Conservation (phyloP, 2,113 vertebrate genomes). For the Amphilophus citrinellus region DNA sequence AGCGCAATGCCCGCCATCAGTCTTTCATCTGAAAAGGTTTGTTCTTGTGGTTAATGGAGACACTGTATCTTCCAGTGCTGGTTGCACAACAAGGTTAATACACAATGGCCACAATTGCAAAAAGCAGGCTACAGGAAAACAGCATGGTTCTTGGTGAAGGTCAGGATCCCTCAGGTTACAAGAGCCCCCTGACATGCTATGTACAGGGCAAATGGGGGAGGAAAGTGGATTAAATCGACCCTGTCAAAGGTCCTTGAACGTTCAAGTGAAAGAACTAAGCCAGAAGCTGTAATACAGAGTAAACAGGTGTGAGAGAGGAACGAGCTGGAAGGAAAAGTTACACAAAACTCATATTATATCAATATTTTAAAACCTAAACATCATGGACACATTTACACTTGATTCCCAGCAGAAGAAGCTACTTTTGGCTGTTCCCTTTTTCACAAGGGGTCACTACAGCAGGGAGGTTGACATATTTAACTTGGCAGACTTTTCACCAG, state of each 20-base stretch:
- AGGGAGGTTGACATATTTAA: neutral
- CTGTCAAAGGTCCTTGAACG: conserved; percentile 35
- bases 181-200: neutral
- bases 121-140: neutral
- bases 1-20: neutral
- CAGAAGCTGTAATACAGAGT: neutral
- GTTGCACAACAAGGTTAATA: neutral
- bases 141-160: neutral
- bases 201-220: neutral
- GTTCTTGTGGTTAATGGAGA: neutral
- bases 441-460: neutral
- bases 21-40: neutral
- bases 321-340: neutral
- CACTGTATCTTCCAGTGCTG: neutral
- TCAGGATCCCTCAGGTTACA: conserved; percentile 2
- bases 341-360: neutral
- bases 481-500: neutral
- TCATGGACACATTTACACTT: neutral
- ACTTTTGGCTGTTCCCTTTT: neutral
- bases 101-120: neutral
- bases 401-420: neutral
- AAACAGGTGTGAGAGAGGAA: neutral
- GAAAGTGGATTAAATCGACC: conserved; percentile 7
- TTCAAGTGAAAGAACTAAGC: neutral
- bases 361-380: neutral